These are phyloP conservation scores for Nymphalis polychloros DNA, from an alignment of 2,888 invertebrate species.

Conservation along the genomic window DNA sequence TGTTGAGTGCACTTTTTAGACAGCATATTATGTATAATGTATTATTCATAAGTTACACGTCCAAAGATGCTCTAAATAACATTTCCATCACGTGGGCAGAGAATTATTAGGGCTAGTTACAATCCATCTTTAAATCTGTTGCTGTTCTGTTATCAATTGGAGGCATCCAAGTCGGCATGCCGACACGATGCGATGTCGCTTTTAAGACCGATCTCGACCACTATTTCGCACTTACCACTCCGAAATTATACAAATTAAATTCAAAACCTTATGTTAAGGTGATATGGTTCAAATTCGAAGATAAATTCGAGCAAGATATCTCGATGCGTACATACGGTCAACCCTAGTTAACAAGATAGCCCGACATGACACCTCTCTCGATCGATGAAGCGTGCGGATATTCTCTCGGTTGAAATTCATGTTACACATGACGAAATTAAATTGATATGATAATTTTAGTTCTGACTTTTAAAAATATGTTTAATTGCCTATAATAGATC, in stretches of 20 bases:
- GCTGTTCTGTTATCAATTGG: slow-evolving; percentile 63
- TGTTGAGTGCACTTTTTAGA: slow-evolving; percentile 3
- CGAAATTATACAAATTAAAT: slow-evolving; percentile 36
- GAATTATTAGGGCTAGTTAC: slow-evolving; percentile 43
- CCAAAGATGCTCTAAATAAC: slow-evolving; percentile 38
- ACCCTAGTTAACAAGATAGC: slow-evolving; percentile 57
- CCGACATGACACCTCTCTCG: slow-evolving; percentile 60
- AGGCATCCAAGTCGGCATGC: slow-evolving; percentile 56
- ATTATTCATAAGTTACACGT: slow-evolving; percentile 32
- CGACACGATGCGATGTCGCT: slow-evolving; percentile 45
- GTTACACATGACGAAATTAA: slow-evolving; percentile 30
- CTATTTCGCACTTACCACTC: slow-evolving; percentile 50
- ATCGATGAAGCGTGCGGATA: slow-evolving; percentile 58
- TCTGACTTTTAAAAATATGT: neutral
- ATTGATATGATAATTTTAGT: slow-evolving; percentile 13
- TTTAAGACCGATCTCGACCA: slow-evolving; percentile 58
- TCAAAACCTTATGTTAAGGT: slow-evolving; percentile 29
- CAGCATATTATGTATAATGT: slow-evolving; percentile 7
- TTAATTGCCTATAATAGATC: too few species aligned
- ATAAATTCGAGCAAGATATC: slow-evolving; percentile 11
- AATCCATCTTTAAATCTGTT: slow-evolving; percentile 55
- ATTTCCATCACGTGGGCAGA: slow-evolving; percentile 43
- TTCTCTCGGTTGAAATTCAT: slow-evolving; percentile 50
- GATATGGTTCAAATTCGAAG: slow-evolving; percentile 36
- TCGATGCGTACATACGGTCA: slow-evolving; percentile 44